Percentiles rank a stretch among this genome's conserved stretches.
Conservation (phyloP, 2,113 vertebrate species). For the Zosterops japonicus region DNA sequence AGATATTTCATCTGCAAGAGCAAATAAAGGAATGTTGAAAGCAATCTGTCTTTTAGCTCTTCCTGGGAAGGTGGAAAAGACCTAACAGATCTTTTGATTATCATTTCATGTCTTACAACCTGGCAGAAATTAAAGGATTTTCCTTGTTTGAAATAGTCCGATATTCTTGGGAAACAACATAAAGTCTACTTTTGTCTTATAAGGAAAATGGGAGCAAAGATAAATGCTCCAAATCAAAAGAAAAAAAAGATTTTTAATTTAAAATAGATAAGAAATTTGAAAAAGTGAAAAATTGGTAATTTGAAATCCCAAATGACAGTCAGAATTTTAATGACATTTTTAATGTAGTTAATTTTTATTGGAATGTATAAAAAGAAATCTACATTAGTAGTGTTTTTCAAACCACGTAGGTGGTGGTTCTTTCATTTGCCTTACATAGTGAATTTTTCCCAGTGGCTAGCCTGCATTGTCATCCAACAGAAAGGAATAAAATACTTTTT, state of each 20-base stretch:
- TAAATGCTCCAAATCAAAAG: not conserved
- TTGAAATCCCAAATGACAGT: not conserved
- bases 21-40: not conserved
- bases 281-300: not conserved
- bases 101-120: not conserved
- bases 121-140: not conserved
- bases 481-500: not conserved
- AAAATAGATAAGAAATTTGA: not conserved
- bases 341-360: not conserved
- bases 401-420: not conserved
- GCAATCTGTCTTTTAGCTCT: not conserved
- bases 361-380: not conserved
- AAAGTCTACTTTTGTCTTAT: not conserved
- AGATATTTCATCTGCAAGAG: not conserved
- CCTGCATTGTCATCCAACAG: not conserved
- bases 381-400: not conserved
- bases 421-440: not conserved
- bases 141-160: not conserved
- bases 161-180: not conserved
- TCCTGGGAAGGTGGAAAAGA: not conserved
- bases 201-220: not conserved
- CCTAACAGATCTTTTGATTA: not conserved
- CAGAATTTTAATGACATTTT: not conserved
- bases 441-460: not conserved
- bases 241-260: not conserved